Conservation (phyloP, 2,888 invertebrate species). For the Tenthredo scrophulariae region DNA sequence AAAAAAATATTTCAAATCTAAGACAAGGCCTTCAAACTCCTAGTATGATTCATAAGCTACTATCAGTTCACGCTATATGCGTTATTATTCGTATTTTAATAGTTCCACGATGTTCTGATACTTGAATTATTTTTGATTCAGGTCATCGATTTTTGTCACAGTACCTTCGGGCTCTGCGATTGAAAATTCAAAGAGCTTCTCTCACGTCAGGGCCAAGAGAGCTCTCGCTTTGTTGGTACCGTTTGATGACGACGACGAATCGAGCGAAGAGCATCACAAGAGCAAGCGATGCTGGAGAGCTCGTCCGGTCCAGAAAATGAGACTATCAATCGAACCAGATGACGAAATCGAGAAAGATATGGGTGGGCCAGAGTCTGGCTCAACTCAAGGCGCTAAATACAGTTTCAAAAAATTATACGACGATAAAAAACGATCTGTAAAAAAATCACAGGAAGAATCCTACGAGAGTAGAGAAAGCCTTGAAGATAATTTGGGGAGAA, state of each 20-base stretch:
- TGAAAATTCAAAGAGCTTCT: neutral
- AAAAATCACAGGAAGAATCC: neutral
- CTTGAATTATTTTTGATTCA: slow-evolving; percentile 26
- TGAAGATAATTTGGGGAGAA: slow-evolving; percentile 33
- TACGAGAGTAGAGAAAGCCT: slow-evolving; percentile 3
- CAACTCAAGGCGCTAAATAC: neutral
- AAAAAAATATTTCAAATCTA: neutral
- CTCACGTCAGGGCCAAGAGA: slow-evolving; percentile 54
- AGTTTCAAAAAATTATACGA: slow-evolving; percentile 6
- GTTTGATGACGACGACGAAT: slow-evolving; percentile 32
- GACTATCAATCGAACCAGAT: neutral
- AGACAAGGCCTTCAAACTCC: neutral
- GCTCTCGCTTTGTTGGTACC: slow-evolving; percentile 58
- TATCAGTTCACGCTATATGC: neutral
- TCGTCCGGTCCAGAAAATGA: slow-evolving; percentile 25
- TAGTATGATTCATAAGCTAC: neutral
- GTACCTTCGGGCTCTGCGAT: neutral
- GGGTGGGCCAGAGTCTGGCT: neutral
- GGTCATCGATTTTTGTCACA: neutral
- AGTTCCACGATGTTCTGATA: neutral
- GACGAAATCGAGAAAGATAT: neutral
- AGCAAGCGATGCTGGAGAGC: slow-evolving; percentile 42
- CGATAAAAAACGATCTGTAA: slow-evolving; percentile 8
- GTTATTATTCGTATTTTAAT: neutral
- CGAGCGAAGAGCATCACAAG: slow-evolving; percentile 35